A percentile compares a stretch with the other conserved stretches of the same genome.
Conservation (phyloP, 2,113 vertebrate genomes). For the Solenodon paradoxus region DNA sequence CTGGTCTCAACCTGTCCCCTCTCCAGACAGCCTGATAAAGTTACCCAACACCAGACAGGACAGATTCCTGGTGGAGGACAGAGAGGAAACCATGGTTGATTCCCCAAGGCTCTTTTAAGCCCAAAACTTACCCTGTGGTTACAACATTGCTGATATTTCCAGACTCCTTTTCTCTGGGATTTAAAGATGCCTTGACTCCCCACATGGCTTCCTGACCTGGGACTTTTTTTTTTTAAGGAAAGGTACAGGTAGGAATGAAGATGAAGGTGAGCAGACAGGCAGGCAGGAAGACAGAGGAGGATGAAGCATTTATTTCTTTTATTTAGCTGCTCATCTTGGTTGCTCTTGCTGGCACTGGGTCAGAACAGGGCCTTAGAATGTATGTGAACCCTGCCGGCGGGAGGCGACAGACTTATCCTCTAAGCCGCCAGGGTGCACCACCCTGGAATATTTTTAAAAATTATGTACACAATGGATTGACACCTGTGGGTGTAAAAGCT, state of each 20-base stretch:
- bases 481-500: neutral
- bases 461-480: neutral
- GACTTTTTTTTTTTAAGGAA: neutral
- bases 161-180: neutral
- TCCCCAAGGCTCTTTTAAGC: neutral
- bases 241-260: too few relatives aligned
- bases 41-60: neutral
- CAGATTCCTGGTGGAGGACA: conserved; percentile 1
- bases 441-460: too few relatives aligned
- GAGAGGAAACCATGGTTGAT: neutral
- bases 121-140: neutral
- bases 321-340: too few relatives aligned
- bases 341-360: too few relatives aligned
- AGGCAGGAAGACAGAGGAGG: too few relatives aligned
- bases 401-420: too few relatives aligned
- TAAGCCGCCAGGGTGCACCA: too few relatives aligned
- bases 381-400: too few relatives aligned
- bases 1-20: neutral
- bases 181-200: neutral
- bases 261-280: too few relatives aligned
- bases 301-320: too few relatives aligned
- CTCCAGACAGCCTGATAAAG: neutral
- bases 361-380: too few relatives aligned
- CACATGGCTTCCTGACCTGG: rapidly evolving
- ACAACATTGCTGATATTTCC: neutral